These are phyloP conservation scores for Calephelis nemesis DNA, from an alignment of 1,140 invertebrate genomes.

Conservation along the genomic window DNA sequence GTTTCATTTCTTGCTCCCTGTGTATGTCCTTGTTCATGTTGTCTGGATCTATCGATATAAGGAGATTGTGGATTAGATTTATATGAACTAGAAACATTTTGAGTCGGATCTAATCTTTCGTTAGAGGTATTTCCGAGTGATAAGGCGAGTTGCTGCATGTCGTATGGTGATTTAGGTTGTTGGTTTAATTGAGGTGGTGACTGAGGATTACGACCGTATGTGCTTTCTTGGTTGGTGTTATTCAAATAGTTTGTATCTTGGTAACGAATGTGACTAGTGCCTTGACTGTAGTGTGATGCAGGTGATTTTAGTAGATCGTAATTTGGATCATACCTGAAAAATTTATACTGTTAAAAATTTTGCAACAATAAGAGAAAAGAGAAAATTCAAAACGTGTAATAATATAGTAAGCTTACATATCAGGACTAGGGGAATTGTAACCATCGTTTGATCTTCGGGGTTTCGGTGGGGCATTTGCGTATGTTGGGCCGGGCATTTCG, in stretches of 20 bases:
- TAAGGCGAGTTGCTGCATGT: slow-evolving; percentile 68
- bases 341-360: slow-evolving; percentile 16
- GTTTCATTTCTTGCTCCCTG: slow-evolving; percentile 52
- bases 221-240: slow-evolving; percentile 53
- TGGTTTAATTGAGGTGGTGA: slow-evolving; percentile 57
- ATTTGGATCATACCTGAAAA: slow-evolving; percentile 77
- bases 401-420: slow-evolving; percentile 62
- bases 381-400: not conserved
- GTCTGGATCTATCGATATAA: slow-evolving; percentile 72
- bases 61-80: slow-evolving; percentile 65
- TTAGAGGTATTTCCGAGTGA: slow-evolving; percentile 65
- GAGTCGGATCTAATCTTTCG: slow-evolving; percentile 63
- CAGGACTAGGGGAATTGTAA: slow-evolving; percentile 85
- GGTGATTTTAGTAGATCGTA: slow-evolving; percentile 76
- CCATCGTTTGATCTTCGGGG: slow-evolving; percentile 87
- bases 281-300: slow-evolving; percentile 71
- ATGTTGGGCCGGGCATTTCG: slow-evolving; percentile 82
- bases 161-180: slow-evolving; percentile 63
- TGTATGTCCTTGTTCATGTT: slow-evolving; percentile 52
- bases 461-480: slow-evolving; percentile 94
- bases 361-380: not conserved
- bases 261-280: slow-evolving; percentile 61
- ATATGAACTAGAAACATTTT: slow-evolving; percentile 50
- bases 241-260: slow-evolving; percentile 52
- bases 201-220: slow-evolving; percentile 60